Percentiles rank a stretch among this genome's conserved stretches.
These are phyloP conservation scores for Nineta flava DNA, from an alignment of 2,888 invertebrate genomes.

Conservation along the genomic window DNA sequence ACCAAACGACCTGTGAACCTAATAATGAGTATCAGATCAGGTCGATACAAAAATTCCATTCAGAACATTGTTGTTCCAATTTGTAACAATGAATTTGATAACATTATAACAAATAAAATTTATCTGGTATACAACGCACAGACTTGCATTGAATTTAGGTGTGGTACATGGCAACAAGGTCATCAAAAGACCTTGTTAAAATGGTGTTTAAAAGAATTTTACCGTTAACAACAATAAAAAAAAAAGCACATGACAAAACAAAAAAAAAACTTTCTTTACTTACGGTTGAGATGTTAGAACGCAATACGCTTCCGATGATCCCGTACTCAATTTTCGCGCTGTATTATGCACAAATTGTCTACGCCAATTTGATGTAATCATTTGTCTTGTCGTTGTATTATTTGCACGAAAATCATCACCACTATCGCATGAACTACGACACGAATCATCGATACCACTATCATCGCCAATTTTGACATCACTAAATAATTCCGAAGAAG, in stretches of 20 bases:
- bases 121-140: too few species aligned
- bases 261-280: constrained; percentile 9
- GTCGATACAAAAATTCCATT: too few species aligned
- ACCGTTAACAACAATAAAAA: neutral
- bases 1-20: too few species aligned
- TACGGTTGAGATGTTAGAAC: constrained; percentile 11
- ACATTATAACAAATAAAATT: too few species aligned
- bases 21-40: too few species aligned
- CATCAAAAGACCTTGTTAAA: neutral
- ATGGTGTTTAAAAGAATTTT: neutral
- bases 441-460: constrained; percentile 7
- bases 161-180: neutral
- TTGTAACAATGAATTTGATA: too few species aligned
- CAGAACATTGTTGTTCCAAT: too few species aligned
- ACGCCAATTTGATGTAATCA: constrained; percentile 1
- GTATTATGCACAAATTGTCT: constrained; percentile 1
- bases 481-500: neutral
- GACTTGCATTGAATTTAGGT: neutral
- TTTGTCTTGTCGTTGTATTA: neutral
- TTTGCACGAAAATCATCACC: constrained; percentile 4
- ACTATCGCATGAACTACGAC: constrained; percentile 7
- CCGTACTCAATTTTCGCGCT: constrained; percentile 23
- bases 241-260: neutral
- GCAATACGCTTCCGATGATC: constrained; percentile 17
- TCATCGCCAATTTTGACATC: constrained; percentile 3